Conservation (phyloP, 1,140 invertebrate genomes). For the Lordiphosa mommai region DNA sequence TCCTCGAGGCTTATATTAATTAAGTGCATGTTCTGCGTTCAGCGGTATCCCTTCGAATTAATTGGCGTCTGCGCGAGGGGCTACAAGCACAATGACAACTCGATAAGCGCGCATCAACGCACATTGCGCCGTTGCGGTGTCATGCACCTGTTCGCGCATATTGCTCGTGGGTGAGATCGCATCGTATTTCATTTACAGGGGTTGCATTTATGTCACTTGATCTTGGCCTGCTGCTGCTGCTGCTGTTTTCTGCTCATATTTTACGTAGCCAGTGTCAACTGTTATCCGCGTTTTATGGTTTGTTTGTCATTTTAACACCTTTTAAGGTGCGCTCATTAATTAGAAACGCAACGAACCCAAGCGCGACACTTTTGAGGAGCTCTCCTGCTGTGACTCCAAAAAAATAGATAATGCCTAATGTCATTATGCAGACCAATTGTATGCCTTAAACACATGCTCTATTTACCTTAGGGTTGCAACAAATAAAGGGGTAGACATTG, state of each 20-base stretch:
- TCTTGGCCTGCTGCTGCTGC: conserved; percentile 33
- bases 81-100: conserved; percentile 66
- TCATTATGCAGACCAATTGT: conserved; percentile 26
- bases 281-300: conserved; percentile 75
- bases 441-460: neutral
- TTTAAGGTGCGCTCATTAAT: conserved; percentile 63
- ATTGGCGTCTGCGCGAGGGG: conserved; percentile 45
- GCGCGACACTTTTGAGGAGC: conserved; percentile 32
- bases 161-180: conserved; percentile 54
- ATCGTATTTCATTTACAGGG: conserved; percentile 55
- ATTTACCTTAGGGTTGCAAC: neutral
- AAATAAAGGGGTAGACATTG: neutral
- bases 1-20: conserved; percentile 64
- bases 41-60: conserved; percentile 52
- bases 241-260: conserved; percentile 22
- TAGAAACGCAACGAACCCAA: conserved; percentile 58
- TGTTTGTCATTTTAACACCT: conserved; percentile 78
- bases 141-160: conserved; percentile 62
- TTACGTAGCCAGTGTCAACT: conserved; percentile 26
- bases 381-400: conserved; percentile 41
- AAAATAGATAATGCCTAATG: conserved; percentile 35
- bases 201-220: conserved; percentile 26
- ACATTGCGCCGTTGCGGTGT: conserved; percentile 54
- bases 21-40: conserved; percentile 67
- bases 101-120: conserved; percentile 68